Conservation (phyloP, 2,113 vertebrate genomes). For the Xiphophorus hellerii region DNA sequence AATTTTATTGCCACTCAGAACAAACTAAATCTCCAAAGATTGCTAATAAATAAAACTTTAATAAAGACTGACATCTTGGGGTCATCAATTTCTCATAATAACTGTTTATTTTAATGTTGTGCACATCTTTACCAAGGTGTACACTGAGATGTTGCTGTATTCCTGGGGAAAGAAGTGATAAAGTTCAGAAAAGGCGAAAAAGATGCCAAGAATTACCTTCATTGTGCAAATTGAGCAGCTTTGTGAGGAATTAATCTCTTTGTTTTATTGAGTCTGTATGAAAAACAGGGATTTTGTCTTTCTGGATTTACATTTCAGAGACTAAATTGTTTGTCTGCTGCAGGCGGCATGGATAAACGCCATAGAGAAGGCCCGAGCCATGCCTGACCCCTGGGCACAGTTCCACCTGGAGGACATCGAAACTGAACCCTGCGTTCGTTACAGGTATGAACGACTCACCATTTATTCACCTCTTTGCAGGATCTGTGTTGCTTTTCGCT, state of each 20-base stretch:
- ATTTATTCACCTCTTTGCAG: neutral
- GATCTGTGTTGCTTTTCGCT: neutral
- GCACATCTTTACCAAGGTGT: neutral
- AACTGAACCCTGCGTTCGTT: constrained; percentile 87
- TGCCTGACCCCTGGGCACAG: constrained; percentile 98
- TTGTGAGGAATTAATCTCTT: neutral
- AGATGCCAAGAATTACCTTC: neutral
- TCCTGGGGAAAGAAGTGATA: neutral
- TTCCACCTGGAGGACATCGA: constrained; percentile 93
- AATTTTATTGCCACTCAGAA: neutral
- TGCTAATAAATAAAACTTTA: neutral
- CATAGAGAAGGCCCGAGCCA: constrained; percentile 91
- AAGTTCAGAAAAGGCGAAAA: neutral
- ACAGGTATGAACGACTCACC: constrained; percentile 82
- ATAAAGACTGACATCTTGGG: neutral
- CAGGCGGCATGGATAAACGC: constrained; percentile 95
- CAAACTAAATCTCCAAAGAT: neutral
- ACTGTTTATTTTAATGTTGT: neutral
- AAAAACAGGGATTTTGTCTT: neutral
- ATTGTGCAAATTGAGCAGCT: neutral
- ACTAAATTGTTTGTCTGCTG: constrained; percentile 19
- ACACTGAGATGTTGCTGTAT: neutral
- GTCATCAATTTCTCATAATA: neutral
- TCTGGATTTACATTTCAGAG: neutral
- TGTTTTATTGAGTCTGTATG: neutral